Evolutionary conservation across 2,888 invertebrate species (phyloP).

Genomic region (Lasioglossum figueresi): DNA sequence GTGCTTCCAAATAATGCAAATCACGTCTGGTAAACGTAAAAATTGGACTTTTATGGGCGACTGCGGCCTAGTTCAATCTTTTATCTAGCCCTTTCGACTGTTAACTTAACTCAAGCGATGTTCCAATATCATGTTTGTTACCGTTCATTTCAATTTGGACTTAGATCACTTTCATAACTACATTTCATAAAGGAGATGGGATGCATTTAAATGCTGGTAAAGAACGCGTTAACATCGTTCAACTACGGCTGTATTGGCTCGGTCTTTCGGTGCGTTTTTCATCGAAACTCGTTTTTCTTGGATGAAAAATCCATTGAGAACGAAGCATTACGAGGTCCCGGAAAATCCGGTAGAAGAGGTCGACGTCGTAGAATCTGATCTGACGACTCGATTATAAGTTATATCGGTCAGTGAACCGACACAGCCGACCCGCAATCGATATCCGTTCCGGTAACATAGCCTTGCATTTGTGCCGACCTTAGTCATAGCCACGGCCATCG

Average conservation of each 20-base stretch:
- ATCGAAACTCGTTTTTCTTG: not conserved
- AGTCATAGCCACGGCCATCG: not conserved
- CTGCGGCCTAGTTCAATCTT: too few relatives aligned
- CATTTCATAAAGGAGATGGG: not conserved
- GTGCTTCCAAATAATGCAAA: too few relatives aligned
- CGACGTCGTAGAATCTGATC: not conserved
- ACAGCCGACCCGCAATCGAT: slow-evolving; percentile 12
- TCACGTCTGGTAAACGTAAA: too few relatives aligned
- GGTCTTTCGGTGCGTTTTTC: not conserved
- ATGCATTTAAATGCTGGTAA: too few relatives aligned
- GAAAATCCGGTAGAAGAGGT: not conserved
- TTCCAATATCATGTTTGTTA: too few relatives aligned
- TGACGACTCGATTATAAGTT: not conserved
- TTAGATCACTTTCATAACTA: too few relatives aligned
- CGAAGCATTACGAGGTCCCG: not conserved
- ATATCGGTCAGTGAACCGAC: slow-evolving; percentile 12
- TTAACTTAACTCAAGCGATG: too few relatives aligned
- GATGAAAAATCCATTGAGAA: not conserved
- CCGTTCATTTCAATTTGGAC: too few relatives aligned
- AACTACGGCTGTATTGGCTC: too few relatives aligned
- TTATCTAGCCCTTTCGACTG: too few relatives aligned
- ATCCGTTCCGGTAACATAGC: slow-evolving; percentile 16
- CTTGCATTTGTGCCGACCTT: slow-evolving; percentile 28
- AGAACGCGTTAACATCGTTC: too few relatives aligned
- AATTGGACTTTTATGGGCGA: too few relatives aligned